phyloP scores from a whole-genome alignment of 2,888 invertebrate genomes.

The Sarcophaga caerulescens region DNA sequence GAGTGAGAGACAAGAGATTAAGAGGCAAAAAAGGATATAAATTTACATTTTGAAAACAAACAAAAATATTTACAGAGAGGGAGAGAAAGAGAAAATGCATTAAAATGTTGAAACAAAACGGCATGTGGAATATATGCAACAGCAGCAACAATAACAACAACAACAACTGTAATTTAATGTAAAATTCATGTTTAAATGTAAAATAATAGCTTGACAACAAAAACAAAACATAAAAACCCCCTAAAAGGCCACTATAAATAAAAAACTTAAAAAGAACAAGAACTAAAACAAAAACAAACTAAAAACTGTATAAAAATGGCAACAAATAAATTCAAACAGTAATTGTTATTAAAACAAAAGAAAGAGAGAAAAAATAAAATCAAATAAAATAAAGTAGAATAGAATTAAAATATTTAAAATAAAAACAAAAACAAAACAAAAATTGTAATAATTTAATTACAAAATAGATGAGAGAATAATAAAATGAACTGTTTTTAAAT shows the following conservation, averaged over 20 bases:
- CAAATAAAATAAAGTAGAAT: background rate
- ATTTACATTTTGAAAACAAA: slow-evolving; percentile 18
- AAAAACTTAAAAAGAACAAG: slow-evolving; percentile 24
- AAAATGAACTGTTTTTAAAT: slow-evolving; percentile 60
- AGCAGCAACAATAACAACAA: slow-evolving; percentile 11
- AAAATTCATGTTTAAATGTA: slow-evolving; percentile 63
- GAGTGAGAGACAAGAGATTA: background rate
- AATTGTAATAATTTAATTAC: background rate
- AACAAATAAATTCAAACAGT: slow-evolving; percentile 44
- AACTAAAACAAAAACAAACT: slow-evolving; percentile 17
- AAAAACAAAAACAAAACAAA: slow-evolving; percentile 14
- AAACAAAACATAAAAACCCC: slow-evolving; percentile 30
- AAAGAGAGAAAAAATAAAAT: slow-evolving; percentile 3
- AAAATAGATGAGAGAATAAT: slow-evolving; percentile 10
- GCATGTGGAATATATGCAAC: slow-evolving; percentile 18
- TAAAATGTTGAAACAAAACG: slow-evolving; percentile 35
- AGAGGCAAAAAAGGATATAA: background rate
- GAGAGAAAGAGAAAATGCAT: slow-evolving; percentile 15
- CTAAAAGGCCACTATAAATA: background rate
- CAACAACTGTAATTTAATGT: slow-evolving; percentile 50
- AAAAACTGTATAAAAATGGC: background rate
- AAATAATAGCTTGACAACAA: slow-evolving; percentile 58
- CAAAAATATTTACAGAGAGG: background rate
- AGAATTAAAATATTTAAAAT: slow-evolving; percentile 1
- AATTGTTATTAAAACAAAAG: slow-evolving; percentile 42